Base-by-base conservation (phyloP, 1,140 invertebrate species). In the Drosophila punjabiensis region DNA sequence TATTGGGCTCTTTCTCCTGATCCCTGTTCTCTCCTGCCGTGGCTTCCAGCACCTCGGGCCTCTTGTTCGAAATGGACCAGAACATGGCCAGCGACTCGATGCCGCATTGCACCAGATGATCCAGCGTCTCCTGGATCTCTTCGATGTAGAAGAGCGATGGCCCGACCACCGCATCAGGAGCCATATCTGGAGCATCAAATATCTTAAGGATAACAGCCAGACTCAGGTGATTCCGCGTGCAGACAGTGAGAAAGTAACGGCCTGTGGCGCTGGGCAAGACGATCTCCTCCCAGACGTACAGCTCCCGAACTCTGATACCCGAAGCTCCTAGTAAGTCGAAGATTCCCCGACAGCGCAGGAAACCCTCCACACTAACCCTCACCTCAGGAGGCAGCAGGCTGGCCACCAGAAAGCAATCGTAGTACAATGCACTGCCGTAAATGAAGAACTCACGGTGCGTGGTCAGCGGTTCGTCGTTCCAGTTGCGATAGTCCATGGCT, bases 401-500 rank as follows among this genome's bases (percentile, higher is more conserved):
- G 66, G 95, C 95, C 33, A 97, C 82, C 47, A 97, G 93, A 91
- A 96, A 96, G 20, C 95, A 95, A 76, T 95, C 95, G 77, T 96
- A 96, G 91, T 96, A 97, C 39, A 97, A 82, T 69, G 96, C 96
- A 24, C 95, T 95, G 10, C 96, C 96, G 59, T 96, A 93, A 43
- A 97, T 96, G 16, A 96, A 96, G 82, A 96, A 97, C 18, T 97
- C 93, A 47, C 96, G 93, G 94, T 97, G 96, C 80, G 96, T 96
- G 82, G 96, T 96, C 89, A 96, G 94, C 2, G 96, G 95, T 92
- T 97, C 96, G 92, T 97, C 96, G 87, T 96, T 97, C 96, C 96
- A 97, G 93, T 97, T 96, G 81, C 96, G 94, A 93, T 97, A 97
- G 93, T 97, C 96, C 94, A 96, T 96, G 18, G 97, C 96, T 93